phyloP scores from a whole-genome alignment of 2,797 vertebrate genomes.

The Onychomys torridus region DNA sequence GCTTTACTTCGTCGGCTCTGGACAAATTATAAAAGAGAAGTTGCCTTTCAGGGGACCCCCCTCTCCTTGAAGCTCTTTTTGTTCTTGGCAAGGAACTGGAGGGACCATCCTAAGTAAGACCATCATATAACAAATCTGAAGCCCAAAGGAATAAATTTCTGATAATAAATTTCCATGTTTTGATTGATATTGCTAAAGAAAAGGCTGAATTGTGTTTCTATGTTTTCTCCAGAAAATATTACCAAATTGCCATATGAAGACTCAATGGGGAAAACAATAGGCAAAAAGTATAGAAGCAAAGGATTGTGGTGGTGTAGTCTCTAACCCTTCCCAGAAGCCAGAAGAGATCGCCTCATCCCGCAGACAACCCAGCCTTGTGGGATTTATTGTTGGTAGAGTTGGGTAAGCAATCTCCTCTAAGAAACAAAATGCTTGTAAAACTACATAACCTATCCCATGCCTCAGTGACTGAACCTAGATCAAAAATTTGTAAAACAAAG shows the following conservation, averaged over 20 bases:
- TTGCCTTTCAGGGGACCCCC: background rate
- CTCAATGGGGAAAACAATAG: background rate
- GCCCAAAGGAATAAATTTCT: background rate
- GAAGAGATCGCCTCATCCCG: background rate
- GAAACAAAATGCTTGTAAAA: background rate
- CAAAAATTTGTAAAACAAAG: conserved; percentile 12
- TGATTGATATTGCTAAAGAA: conserved; percentile 16
- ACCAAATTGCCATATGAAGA: background rate
- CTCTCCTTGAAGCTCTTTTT: conserved; percentile 39
- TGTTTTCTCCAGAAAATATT: conserved; percentile 5
- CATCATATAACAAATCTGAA: conserved; percentile 9
- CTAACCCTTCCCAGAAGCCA: background rate
- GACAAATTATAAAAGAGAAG: background rate
- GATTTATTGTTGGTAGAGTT: background rate
- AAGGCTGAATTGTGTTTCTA: conserved; percentile 12
- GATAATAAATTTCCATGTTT: conserved; percentile 13
- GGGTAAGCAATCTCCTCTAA: background rate
- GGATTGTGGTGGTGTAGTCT: no score
- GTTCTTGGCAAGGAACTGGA: background rate
- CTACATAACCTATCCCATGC: background rate
- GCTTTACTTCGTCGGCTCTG: background rate
- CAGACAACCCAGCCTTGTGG: background rate
- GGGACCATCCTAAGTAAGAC: background rate
- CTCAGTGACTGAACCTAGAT: conserved; percentile 14
- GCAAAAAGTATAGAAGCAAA: background rate